Evolutionary conservation across 1,140 invertebrate genomes (phyloP), one percentile per base, ranked within the genome.

Genomic region (Octopus sinensis): DNA sequence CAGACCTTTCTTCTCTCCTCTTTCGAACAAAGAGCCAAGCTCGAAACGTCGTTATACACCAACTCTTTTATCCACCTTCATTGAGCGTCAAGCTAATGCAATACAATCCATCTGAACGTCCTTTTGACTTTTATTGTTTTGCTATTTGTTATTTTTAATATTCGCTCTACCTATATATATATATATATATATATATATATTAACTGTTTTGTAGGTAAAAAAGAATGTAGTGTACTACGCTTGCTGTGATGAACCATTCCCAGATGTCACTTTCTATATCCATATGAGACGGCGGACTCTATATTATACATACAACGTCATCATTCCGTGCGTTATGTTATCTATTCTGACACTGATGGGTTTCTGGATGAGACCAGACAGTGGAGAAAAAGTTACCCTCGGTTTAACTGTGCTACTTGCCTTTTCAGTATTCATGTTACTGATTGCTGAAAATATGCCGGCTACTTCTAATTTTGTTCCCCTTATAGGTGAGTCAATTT

Each of bases 201-300:
- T 43, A 43, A 43, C 30, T 43, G 9, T 62, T 62, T 17, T 17
- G 56, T 23, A 71, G 68, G 76, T 77, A 23, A 77, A 77, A 53
- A 75, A 85, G 3, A 86, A 87, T 77, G 86, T 87, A 1, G 86
- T 87, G 7, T 82, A 79, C 13, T 87, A 87, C 79, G 83, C 86
- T 13, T 89, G 88, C 83, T 89, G 92, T 83, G 85, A 88, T 1
- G 92, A 92, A 83, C 92, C 92, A 9, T 93, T 92, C 84, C 91
- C 92, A 2, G 92, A 92, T 84, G 91, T 93, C 43, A 92, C 91
- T 2, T 91, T 93, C 68, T 91, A 89, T n/a, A 85, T 93, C 43
- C 87, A 89, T 80, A 86, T 89, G 52, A 83, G 87, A 0, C 76
- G 88, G 6, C 82, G 86, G 71, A 88, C 87, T 2, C 83, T 89